phyloP scores from a whole-genome alignment of 2,888 invertebrate genomes.

The Ommatoiulus sabulosus region DNA sequence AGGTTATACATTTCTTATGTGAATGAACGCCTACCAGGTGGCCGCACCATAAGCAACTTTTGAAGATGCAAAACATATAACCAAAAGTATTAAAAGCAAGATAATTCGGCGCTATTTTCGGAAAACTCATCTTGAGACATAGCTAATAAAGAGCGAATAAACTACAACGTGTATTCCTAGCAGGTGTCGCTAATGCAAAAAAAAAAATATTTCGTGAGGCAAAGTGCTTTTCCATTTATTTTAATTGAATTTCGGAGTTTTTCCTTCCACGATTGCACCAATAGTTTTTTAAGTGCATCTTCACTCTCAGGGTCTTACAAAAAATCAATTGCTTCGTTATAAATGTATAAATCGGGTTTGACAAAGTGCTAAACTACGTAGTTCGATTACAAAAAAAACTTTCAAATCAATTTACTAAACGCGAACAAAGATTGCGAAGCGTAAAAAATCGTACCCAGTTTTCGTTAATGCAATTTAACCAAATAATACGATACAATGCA shows the following conservation, averaged over 20 bases:
- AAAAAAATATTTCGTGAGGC: background rate
- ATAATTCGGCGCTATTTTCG: too few species aligned
- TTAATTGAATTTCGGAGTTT: conserved; percentile 1
- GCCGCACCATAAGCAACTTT: too few species aligned
- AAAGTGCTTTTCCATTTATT: conserved; percentile 20
- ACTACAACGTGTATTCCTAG: background rate
- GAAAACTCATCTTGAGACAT: background rate
- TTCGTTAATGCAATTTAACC: too few species aligned
- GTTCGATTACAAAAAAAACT: too few species aligned
- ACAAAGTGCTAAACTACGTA: too few species aligned
- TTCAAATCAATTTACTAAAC: too few species aligned
- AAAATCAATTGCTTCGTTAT: background rate
- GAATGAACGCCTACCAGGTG: too few species aligned
- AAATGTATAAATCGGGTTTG: background rate
- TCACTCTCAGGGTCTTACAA: background rate
- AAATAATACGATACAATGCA: too few species aligned
- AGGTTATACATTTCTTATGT: too few species aligned
- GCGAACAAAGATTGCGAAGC: too few species aligned
- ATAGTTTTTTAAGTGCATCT: background rate
- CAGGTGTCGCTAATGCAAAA: conserved; percentile 13
- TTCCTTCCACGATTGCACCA: background rate
- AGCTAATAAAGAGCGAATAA: background rate
- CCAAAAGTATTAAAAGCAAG: background rate
- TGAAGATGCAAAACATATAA: too few species aligned
- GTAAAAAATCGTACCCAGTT: too few species aligned